Evolutionary conservation across 2,888 invertebrate species (phyloP).

Genomic region (Ecliptopera silaceata): DNA sequence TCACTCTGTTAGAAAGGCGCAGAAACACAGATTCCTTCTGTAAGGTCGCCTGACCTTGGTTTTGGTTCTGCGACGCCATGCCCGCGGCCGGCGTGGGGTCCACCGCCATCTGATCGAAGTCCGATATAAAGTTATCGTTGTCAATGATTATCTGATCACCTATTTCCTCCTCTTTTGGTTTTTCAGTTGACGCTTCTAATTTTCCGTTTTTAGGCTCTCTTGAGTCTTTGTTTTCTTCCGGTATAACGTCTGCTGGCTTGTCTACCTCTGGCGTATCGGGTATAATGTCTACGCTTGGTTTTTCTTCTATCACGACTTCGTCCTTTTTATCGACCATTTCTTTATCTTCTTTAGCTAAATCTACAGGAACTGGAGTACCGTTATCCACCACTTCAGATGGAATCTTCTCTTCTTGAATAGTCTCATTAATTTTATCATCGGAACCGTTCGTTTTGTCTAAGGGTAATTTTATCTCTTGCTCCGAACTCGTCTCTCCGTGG

Average conservation of each 20-base stretch:
- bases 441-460: constrained; percentile 62
- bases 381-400: constrained; percentile 52
- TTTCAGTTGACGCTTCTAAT: constrained; percentile 53
- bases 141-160: constrained; percentile 69
- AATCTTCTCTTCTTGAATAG: constrained; percentile 58
- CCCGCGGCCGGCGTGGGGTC: constrained; percentile 69
- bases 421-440: constrained; percentile 64
- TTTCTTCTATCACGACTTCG: constrained; percentile 55
- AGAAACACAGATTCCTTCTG: constrained; percentile 98
- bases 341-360: constrained; percentile 60
- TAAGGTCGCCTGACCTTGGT: constrained; percentile 63
- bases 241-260: constrained; percentile 48
- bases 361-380: constrained; percentile 49
- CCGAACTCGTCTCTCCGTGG: constrained; percentile 62
- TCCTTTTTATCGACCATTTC: constrained; percentile 55
- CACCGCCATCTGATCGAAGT: constrained; percentile 78
- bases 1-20: constrained; percentile 96
- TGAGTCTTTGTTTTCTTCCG: constrained; percentile 58
- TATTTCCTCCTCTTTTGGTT: constrained; percentile 68
- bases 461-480: constrained; percentile 63
- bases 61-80: constrained; percentile 54
- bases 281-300: constrained; percentile 43
- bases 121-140: constrained; percentile 78
- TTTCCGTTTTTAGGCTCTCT: constrained; percentile 60
- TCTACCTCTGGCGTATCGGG: constrained; percentile 46